A percentile compares a stretch with the other conserved stretches of the same genome.
phyloP scores from a whole-genome alignment of 64 coral and sea anemone species.

The Dendronephthya gigantea region DNA sequence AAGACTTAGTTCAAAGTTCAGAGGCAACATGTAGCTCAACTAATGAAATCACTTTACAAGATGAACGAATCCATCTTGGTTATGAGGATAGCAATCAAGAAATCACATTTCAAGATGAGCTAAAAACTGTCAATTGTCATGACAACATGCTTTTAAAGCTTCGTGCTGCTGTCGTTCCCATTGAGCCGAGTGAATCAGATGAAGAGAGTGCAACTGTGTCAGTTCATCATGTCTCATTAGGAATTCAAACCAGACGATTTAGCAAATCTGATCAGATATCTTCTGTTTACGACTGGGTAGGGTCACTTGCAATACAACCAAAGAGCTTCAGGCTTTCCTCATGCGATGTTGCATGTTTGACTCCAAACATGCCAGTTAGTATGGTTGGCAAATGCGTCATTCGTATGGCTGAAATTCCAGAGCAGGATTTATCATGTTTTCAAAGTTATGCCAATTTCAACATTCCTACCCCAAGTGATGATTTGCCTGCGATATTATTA shows the following conservation, averaged over 20 bases:
- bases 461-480: too few species aligned
- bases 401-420: conserved; percentile 13
- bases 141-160: not conserved
- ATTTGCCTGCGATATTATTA: too few species aligned
- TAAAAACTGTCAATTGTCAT: not conserved
- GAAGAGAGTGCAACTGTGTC: conserved; percentile 17
- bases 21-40: too few species aligned
- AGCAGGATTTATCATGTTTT: too few species aligned
- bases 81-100: not conserved
- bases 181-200: not conserved
- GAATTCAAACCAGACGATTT: conserved; percentile 24
- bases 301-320: conserved; percentile 9
- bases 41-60: too few species aligned
- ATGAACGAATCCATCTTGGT: too few species aligned
- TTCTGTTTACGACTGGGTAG: conserved; percentile 40
- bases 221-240: conserved; percentile 30
- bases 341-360: not conserved
- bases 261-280: not conserved
- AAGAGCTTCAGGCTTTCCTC: conserved; percentile 13
- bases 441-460: too few species aligned
- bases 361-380: conserved; percentile 22
- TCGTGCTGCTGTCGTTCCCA: not conserved
- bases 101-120: not conserved
- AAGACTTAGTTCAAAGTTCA: too few species aligned
- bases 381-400: conserved; percentile 13